These are phyloP conservation scores for Apistogramma diplotaenia DNA, from an alignment of 2,113 vertebrate species.

Conservation along the genomic window DNA sequence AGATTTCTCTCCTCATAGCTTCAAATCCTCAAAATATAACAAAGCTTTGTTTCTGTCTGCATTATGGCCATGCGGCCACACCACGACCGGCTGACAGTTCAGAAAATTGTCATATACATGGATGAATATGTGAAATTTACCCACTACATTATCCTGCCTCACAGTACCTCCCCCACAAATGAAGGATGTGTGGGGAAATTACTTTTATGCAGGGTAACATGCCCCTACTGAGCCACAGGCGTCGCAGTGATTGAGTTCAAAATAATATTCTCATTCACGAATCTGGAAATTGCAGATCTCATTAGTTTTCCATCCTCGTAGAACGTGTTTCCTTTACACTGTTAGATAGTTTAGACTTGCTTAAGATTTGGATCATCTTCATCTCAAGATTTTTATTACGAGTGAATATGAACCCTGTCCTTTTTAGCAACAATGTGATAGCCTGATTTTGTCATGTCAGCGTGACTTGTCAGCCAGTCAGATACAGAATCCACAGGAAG, in stretches of 20 bases:
- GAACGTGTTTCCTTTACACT: not conserved
- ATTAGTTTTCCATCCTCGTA: conserved; percentile 7
- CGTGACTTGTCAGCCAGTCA: not conserved
- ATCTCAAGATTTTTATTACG: not conserved
- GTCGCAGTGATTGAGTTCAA: conserved; percentile 37
- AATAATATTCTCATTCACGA: conserved; percentile 22
- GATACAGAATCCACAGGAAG: not conserved
- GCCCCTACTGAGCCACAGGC: conserved; percentile 31
- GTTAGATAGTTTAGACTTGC: not conserved
- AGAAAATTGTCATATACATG: not conserved
- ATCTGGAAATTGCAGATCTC: conserved; percentile 29
- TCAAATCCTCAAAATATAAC: not conserved
- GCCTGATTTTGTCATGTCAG: not conserved
- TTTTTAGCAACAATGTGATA: not conserved
- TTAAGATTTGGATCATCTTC: not conserved
- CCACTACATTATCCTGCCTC: conserved; percentile 12
- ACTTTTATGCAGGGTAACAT: conserved; percentile 5
- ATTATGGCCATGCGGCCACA: not conserved
- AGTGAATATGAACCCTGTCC: not conserved
- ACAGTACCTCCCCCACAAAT: conserved; percentile 9
- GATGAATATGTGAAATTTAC: conserved; percentile 30
- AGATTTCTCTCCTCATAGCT: not conserved
- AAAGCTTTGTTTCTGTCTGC: not conserved
- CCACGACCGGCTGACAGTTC: not conserved
- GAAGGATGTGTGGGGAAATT: conserved; percentile 32